A percentile compares a stretch with the other conserved stretches of the same genome.
Conservation (phyloP, 2,797 vertebrate genomes). For the Xenentodon cancila region DNA sequence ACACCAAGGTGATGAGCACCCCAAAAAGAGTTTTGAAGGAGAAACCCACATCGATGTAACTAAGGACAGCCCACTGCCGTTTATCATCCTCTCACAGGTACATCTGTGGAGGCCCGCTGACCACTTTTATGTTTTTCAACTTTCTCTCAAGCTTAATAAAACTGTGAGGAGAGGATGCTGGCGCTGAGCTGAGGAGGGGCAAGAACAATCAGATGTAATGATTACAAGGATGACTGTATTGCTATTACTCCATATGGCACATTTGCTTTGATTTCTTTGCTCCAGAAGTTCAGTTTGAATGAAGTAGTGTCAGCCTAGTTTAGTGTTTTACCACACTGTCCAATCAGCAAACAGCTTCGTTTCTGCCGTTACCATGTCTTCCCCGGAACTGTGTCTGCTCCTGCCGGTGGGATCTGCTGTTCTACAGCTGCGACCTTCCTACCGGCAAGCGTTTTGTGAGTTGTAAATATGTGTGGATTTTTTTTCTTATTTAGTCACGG, state of each 20-base stretch:
- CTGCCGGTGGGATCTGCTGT: slow-evolving; percentile 25
- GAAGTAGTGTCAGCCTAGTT: not conserved
- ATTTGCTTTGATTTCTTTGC: not conserved
- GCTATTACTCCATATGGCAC: not conserved
- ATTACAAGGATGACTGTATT: not conserved
- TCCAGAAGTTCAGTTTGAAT: not conserved
- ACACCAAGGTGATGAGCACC: not conserved
- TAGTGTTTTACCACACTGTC: not conserved
- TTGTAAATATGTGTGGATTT: slow-evolving; percentile 50
- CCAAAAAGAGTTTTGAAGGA: not conserved
- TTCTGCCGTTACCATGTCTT: slow-evolving; percentile 34
- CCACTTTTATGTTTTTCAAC: no score
- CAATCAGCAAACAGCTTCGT: slow-evolving; percentile 5
- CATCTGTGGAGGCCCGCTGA: no score
- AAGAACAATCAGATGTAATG: not conserved
- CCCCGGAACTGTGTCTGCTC: not conserved
- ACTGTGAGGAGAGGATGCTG: no score
- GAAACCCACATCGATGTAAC: no score
- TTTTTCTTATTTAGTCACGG: slow-evolving; percentile 2
- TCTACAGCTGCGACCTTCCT: slow-evolving; percentile 52
- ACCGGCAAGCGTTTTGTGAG: slow-evolving; percentile 44
- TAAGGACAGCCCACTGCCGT: not conserved
- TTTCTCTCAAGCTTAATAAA: no score
- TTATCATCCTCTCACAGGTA: no score
- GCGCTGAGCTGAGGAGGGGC: no score